These are phyloP conservation scores for Heliconius charithonia DNA, from an alignment of 2,888 invertebrate species.

Conservation along the genomic window DNA sequence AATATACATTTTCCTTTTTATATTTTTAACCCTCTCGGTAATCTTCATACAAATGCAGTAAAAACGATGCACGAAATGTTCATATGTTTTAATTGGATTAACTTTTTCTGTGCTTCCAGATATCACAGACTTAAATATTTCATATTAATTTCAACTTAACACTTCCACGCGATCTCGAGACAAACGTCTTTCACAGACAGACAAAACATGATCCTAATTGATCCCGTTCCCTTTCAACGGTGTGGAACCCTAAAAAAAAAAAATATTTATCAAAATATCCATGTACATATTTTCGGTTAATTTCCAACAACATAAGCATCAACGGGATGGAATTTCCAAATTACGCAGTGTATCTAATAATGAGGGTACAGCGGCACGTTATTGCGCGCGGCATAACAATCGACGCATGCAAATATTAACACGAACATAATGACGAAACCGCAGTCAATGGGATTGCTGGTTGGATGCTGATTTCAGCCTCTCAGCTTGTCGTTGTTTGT, in stretches of 20 bases:
- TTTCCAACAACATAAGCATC: constrained; percentile 16
- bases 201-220: too few relatives aligned
- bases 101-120: too few relatives aligned
- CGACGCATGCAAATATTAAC: constrained; percentile 70
- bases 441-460: constrained; percentile 71
- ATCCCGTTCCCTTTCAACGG: too few relatives aligned
- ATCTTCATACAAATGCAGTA: too few relatives aligned
- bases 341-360: constrained; percentile 41
- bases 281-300: not conserved
- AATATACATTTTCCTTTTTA: too few relatives aligned
- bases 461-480: constrained; percentile 60
- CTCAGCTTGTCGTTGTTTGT: constrained; percentile 47
- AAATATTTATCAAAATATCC: not conserved
- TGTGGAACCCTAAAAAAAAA: not conserved
- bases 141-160: too few relatives aligned
- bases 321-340: constrained; percentile 34
- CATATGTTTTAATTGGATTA: too few relatives aligned
- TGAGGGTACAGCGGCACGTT: constrained; percentile 39
- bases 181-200: too few relatives aligned
- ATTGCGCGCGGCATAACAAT: constrained; percentile 44
- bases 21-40: too few relatives aligned
- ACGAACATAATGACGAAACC: constrained; percentile 79
- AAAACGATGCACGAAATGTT: too few relatives aligned
- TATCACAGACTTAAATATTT: too few relatives aligned
- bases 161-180: too few relatives aligned